Conservation (phyloP, 1,140 invertebrate genomes). For the Megathymus violae region DNA sequence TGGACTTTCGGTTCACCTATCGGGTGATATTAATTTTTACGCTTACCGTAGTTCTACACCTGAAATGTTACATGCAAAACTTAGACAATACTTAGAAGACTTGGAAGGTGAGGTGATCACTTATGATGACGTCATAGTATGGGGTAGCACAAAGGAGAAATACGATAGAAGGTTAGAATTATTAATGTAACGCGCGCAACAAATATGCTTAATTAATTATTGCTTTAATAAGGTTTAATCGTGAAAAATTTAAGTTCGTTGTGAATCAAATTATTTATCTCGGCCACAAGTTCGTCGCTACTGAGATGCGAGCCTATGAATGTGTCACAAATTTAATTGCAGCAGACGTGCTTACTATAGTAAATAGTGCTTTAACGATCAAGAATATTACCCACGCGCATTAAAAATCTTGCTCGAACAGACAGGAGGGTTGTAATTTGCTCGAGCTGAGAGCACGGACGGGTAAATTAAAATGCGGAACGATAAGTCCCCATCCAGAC, state of each 20-base stretch:
- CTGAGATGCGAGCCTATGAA: conserved; percentile 20
- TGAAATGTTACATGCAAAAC: conserved; percentile 42
- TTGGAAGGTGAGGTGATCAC: conserved; percentile 37
- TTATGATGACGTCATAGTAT: conserved; percentile 40
- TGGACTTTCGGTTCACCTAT: conserved; percentile 44
- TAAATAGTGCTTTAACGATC: not conserved
- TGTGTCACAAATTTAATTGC: too few species aligned
- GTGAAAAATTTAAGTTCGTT: conserved; percentile 9
- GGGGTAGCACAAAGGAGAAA: conserved; percentile 11
- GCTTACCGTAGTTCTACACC: conserved; percentile 44
- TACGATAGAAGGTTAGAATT: conserved; percentile 6
- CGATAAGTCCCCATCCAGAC: conserved; percentile 19
- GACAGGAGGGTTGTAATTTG: conserved; percentile 7
- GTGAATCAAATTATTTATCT: conserved; percentile 18
- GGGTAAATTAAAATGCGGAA: conserved; percentile 23
- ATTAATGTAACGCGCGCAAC: conserved; percentile 4
- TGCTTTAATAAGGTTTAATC: conserved; percentile 17
- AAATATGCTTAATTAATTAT: too few species aligned
- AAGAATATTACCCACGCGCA: not conserved
- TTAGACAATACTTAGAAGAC: conserved; percentile 32
- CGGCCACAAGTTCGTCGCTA: conserved; percentile 23
- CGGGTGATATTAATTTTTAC: conserved; percentile 42
- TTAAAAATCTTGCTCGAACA: not conserved
- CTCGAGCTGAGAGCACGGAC: conserved; percentile 3
- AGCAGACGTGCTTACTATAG: not conserved